phyloP scores from a whole-genome alignment of 1,140 invertebrate genomes.

The Sycobia sp. region DNA sequence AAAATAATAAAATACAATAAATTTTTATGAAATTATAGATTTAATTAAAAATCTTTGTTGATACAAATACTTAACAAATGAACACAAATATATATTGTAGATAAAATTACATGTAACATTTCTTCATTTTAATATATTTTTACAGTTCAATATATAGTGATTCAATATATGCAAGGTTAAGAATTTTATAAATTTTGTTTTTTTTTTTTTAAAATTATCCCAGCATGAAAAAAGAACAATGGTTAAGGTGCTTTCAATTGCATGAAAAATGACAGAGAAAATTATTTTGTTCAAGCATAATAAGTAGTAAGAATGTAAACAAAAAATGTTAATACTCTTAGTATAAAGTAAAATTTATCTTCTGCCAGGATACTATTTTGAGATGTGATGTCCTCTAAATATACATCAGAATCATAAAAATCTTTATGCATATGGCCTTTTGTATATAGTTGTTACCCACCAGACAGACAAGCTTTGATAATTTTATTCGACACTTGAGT shows the following conservation, averaged over 20 bases:
- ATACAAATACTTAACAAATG: constrained; percentile 33
- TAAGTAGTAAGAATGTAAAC: too few species aligned
- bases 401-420: constrained; percentile 37
- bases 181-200: constrained; percentile 1
- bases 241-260: neutral
- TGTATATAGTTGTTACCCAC: constrained; percentile 6
- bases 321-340: constrained; percentile 16
- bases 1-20: constrained; percentile 32
- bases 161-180: too few species aligned
- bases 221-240: constrained; percentile 14
- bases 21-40: constrained; percentile 36
- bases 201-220: constrained; percentile 15
- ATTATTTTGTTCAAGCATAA: neutral
- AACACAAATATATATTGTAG: constrained; percentile 20
- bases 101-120: constrained; percentile 4
- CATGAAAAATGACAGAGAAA: constrained; percentile 2
- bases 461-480: constrained; percentile 6
- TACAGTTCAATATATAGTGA: neutral
- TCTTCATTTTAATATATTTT: neutral
- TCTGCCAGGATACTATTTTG: constrained; percentile 49
- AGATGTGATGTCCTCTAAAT: constrained; percentile 48
- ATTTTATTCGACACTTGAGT: constrained; percentile 24
- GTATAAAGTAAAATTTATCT: constrained; percentile 24
- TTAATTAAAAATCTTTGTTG: constrained; percentile 37
- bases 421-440: constrained; percentile 6